Conservation (phyloP, 2,888 invertebrate genomes). For the Lithophane semibrunnea region DNA sequence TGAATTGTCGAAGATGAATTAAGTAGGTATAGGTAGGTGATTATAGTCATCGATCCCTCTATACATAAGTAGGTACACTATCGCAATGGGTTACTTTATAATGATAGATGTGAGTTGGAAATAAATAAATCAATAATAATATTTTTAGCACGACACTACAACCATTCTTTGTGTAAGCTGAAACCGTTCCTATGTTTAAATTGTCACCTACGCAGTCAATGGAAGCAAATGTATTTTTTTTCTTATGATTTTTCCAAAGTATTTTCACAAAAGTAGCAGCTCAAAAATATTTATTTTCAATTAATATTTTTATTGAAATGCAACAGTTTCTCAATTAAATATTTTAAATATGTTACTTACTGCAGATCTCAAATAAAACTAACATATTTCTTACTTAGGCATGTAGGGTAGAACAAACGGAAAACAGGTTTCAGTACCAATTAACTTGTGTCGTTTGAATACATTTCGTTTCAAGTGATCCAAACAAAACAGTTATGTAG, state of each 20-base stretch:
- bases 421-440: background rate
- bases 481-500: background rate
- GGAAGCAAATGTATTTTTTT: constrained; percentile 7
- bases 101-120: too few relatives aligned
- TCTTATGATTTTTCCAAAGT: constrained; percentile 16
- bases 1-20: background rate
- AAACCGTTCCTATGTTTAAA: background rate
- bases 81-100: too few relatives aligned
- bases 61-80: background rate
- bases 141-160: background rate
- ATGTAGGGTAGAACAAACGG: background rate
- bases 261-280: background rate
- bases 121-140: background rate
- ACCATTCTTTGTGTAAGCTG: constrained; percentile 11
- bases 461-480: background rate
- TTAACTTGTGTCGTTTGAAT: background rate
- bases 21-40: background rate
- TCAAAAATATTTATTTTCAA: background rate
- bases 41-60: constrained; percentile 2
- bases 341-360: background rate
- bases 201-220: background rate
- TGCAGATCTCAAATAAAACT: background rate
- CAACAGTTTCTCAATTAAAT: background rate
- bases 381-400: background rate
- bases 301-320: too few relatives aligned